Evolutionary conservation across 2,113 vertebrate genomes (phyloP), one percentile per base, ranked within the genome.

Genomic region (Mastomys natalensis): DNA sequence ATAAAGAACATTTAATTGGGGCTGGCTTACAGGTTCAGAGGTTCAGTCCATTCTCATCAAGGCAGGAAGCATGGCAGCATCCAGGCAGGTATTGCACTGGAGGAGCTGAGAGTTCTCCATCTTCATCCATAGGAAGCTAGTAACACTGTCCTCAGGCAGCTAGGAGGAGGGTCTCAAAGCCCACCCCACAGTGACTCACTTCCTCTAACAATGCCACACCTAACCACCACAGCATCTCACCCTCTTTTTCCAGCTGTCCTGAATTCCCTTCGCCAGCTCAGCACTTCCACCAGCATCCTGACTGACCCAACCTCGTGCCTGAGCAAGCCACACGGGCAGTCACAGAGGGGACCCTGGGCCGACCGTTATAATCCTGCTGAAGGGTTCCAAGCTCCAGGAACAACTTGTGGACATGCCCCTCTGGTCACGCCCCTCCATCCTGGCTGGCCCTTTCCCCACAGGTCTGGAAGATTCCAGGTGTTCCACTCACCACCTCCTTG

Each of bases 191-290:
- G 11, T 31, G 64, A 66, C 64, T 12, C 64, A 66, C 29, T 66
- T 66, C 11, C 29, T 66, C 64, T 12, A 31, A 31, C 64, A 66
- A 66, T 29, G 64, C 29, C 62, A 64, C 26, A 29, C 62, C 62
- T 64, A 29, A 68, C 4, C 31, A 34, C 66, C 66, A 6, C 12
- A 68, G 66, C 31, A 0, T 72, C 55, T 60, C 45, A 55, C 7
- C 76, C 90, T 60, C 22, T 53, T 81, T 80, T 76, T 37, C 0
- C 98, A 99, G 99, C 99, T 90, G 99, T 99, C 90, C 98, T 99
- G 97, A 99, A 98, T 97, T 99, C 99, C 89, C 99, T 99, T 53
- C 99, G 99, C 87, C 99, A 99, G 97, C 98, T 99, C 97, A 99
- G 99, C 95, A 99, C 99, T 51, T 99, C 99, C 89, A 99, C 99